Conservation (phyloP, 37 sponge, comb jelly and placozoan genomes). For the Halisarca cf. caerulea region DNA sequence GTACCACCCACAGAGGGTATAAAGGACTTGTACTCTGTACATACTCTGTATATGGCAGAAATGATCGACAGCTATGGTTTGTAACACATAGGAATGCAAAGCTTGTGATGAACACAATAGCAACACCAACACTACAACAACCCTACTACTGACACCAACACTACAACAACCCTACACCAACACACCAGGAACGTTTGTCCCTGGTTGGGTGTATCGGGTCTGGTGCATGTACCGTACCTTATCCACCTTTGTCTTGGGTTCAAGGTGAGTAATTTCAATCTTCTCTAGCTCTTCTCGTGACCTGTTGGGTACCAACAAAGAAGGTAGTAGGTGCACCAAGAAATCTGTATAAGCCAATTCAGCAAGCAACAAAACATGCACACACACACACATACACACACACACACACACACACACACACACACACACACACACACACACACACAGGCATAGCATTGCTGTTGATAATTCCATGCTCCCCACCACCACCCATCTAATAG, state of each 20-base stretch:
- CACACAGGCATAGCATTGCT: not conserved
- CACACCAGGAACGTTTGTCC: no score
- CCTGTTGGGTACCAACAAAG: constrained; percentile 22
- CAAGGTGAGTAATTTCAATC: constrained; percentile 62
- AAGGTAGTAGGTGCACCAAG: not conserved
- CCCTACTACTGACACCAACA: no score
- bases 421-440: not conserved
- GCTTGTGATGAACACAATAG: no score
- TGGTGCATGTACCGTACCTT: constrained; percentile 63
- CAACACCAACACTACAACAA: no score
- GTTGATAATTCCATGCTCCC: not conserved
- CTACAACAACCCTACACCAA: no score
- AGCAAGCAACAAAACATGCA: not conserved
- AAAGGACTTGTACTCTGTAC: no score
- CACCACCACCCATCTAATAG: not conserved
- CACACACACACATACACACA: not conserved
- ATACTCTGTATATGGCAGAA: no score
- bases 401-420: not conserved
- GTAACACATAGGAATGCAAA: no score
- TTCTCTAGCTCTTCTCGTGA: constrained; percentile 57
- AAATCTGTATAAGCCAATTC: not conserved
- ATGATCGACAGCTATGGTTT: no score
- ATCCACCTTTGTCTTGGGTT: constrained; percentile 53
- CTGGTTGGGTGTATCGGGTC: no score
- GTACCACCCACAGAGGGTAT: no score